Evolutionary conservation across 2,797 vertebrate genomes (phyloP).

Genomic region (Bryconaethiops microstoma): DNA sequence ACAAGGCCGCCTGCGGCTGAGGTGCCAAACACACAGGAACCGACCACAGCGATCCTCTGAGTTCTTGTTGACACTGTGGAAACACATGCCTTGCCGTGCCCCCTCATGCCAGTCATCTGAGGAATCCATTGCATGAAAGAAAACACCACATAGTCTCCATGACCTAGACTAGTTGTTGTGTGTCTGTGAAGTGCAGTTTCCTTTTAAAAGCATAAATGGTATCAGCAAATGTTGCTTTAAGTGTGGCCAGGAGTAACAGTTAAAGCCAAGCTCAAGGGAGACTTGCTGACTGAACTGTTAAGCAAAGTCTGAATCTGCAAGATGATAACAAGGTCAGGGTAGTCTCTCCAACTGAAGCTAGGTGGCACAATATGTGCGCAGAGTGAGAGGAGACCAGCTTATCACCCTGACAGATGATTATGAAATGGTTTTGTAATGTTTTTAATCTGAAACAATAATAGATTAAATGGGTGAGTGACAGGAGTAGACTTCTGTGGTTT

Average conservation of each 20-base stretch:
- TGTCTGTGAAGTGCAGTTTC: conserved; percentile 45
- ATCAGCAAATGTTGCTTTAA: conserved; percentile 45
- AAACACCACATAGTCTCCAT: conserved; percentile 43
- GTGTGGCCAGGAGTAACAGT: conserved; percentile 22
- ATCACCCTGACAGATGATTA: not conserved
- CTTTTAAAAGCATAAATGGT: conserved; percentile 50
- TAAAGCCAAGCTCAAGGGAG: conserved; percentile 27
- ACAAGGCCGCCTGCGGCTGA: conserved; percentile 15
- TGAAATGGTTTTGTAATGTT: conserved; percentile 6
- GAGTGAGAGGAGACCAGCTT: not conserved
- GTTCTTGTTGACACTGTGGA: conserved; percentile 64
- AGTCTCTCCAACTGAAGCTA: conserved; percentile 44
- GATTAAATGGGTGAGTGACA: too few species aligned
- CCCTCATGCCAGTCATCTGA: conserved; percentile 54
- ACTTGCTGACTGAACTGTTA: conserved; percentile 33
- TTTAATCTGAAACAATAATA: not conserved
- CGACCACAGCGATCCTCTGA: conserved; percentile 54
- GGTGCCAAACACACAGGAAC: conserved; percentile 34
- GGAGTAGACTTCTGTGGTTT: too few species aligned
- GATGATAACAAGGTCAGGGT: not conserved
- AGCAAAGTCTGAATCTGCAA: conserved; percentile 46
- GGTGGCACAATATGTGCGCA: conserved; percentile 54
- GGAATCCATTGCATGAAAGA: conserved; percentile 58
- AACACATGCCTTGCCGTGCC: conserved; percentile 55
- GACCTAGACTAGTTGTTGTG: conserved; percentile 34